Conservation (phyloP, 1,140 invertebrate genomes). For the Rhyacophila brunnea region DNA sequence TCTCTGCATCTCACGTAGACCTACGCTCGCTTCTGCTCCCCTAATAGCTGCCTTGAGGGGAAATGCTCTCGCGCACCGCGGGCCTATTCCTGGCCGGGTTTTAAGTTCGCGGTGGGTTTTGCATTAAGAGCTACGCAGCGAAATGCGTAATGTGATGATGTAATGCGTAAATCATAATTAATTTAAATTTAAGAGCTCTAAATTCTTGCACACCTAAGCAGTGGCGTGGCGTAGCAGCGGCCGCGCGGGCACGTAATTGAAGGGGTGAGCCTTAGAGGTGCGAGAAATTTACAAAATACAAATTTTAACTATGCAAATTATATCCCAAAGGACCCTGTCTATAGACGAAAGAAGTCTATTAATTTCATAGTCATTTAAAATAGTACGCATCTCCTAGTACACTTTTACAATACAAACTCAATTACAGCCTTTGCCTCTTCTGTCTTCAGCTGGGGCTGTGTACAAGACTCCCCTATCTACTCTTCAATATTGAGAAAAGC, state of each 20-base stretch:
- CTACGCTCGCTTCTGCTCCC: conserved; percentile 11
- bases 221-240: too few relatives aligned
- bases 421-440: too few relatives aligned
- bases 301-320: too few relatives aligned
- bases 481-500: too few relatives aligned
- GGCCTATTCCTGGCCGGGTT: not conserved
- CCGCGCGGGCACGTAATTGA: too few relatives aligned
- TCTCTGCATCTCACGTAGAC: conserved; percentile 21
- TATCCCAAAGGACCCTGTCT: too few relatives aligned
- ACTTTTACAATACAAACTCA: too few relatives aligned
- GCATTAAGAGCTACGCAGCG: conserved; percentile 19
- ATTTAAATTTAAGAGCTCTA: conserved; percentile 17
- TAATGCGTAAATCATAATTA: conserved; percentile 33
- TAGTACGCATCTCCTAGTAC: too few relatives aligned
- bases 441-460: too few relatives aligned
- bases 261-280: not conserved
- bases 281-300: conserved; percentile 13
- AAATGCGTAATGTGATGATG: conserved; percentile 26
- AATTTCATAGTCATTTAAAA: not conserved
- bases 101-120: conserved; percentile 11
- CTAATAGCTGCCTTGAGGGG: conserved; percentile 21
- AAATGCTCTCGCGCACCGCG: conserved; percentile 9
- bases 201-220: not conserved
- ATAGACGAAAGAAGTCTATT: not conserved
- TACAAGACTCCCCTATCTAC: too few relatives aligned